Base-by-base conservation (phyloP, 2,797 vertebrate species). In the Periparus ater region DNA sequence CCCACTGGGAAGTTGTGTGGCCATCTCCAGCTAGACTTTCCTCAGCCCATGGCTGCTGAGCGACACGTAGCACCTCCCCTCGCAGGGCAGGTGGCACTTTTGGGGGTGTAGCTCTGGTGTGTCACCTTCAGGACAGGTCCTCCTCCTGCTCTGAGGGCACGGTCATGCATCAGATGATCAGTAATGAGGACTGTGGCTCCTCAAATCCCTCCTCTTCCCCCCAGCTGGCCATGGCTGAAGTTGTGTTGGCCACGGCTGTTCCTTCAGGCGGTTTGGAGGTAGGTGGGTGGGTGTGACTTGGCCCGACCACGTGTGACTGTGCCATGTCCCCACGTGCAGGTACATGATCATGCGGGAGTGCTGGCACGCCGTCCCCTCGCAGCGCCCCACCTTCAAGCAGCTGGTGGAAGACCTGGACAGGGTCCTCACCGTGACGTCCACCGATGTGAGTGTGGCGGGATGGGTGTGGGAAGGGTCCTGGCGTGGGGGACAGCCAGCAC, bases 261-360 rank as follows among this genome's bases (percentile, higher is more conserved):
- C 26, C 47, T 32, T 53, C 13, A 19, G 27, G 48, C 1, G 0
- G 1, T 75, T 30, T 73, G 55, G n/a, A 36, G 26, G 19, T 29
- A 25, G 36, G 11, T 3, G 15, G 25, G 44, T 53, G 68, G 8
- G 14, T 17, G 26, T 26, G 1, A 0, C 19, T 27, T 30, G 27
- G 15, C 17, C 51, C 7, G 18, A 29, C 40, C 15, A 1, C 1
- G 1, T 11, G 42, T 66, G 76, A 77, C 6, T 2, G 16, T 89
- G 10, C 50, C 32, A 1, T 26, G 50, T 68, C 6, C 5, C 32
- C 22, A 6, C 1, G 1, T 1, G 14, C 97, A 99, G 99, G 97
- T 99, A 99, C 97, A 99, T 99, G 99, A 99, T 99, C 97, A 99
- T 99, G 99, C 98, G 99, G 61, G 99, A 99, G 96, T 99, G 99